A percentile compares a stretch with the other conserved stretches of the same genome.
Conservation (phyloP, 2,888 invertebrate genomes). For the Drosophila mercatorum region DNA sequence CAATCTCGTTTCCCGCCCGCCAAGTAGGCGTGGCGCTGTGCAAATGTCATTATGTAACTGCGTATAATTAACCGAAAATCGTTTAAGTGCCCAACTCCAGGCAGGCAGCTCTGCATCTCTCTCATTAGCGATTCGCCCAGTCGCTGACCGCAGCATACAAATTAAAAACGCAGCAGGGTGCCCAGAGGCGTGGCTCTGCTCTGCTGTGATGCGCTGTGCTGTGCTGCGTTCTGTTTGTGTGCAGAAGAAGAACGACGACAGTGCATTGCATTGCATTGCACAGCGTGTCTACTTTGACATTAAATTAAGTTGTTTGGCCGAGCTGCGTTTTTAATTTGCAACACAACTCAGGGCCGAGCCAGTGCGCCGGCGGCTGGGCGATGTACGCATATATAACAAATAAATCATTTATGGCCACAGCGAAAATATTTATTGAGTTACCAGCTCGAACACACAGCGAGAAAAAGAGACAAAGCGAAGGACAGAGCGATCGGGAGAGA, state of each 20-base stretch:
- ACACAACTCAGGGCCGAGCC: slow-evolving; percentile 18
- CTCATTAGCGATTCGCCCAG: background rate
- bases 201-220: background rate
- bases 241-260: slow-evolving; percentile 25
- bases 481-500: background rate
- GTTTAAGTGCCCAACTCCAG: slow-evolving; percentile 59
- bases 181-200: background rate
- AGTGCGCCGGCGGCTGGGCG: background rate
- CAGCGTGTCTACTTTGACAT: slow-evolving; percentile 74
- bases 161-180: slow-evolving; percentile 68
- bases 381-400: slow-evolving; percentile 76
- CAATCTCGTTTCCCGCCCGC: slow-evolving; percentile 1
- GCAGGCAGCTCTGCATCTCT: slow-evolving; percentile 3
- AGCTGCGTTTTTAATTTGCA: slow-evolving; percentile 65
- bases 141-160: slow-evolving; percentile 61
- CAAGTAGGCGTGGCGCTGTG: slow-evolving; percentile 40
- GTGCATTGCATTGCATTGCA: slow-evolving; percentile 35
- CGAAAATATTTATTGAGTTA: slow-evolving; percentile 76
- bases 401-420: slow-evolving; percentile 77
- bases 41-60: slow-evolving; percentile 69
- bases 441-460: slow-evolving; percentile 34
- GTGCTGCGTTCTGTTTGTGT: background rate
- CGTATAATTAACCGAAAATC: slow-evolving; percentile 78
- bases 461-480: slow-evolving; percentile 9
- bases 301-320: slow-evolving; percentile 78